phyloP scores from a whole-genome alignment of 1,140 invertebrate genomes.

The Ips typographus region DNA sequence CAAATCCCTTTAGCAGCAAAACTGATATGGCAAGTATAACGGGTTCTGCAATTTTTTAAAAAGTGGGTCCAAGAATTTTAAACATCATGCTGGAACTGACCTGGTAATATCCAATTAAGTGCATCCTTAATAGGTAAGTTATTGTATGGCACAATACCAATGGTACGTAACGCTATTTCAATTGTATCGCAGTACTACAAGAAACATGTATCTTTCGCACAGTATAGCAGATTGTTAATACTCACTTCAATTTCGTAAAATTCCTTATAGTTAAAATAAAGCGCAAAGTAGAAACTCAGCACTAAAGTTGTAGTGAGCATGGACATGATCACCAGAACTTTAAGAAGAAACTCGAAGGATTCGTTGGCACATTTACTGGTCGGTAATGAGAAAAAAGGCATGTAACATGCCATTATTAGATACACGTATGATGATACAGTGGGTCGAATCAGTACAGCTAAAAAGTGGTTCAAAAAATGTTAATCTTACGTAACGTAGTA shows the following conservation, averaged over 20 bases:
- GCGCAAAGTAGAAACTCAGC: slow-evolving; percentile 7
- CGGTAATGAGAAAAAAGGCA: slow-evolving; percentile 24
- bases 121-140: not conserved
- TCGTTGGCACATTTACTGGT: not conserved
- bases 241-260: not conserved
- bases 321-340: not conserved
- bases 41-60: not conserved
- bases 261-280: not conserved
- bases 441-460: slow-evolving; percentile 12
- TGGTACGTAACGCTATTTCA: slow-evolving; percentile 1
- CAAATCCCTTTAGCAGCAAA: not conserved
- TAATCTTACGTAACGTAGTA: too few relatives aligned
- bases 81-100: not conserved
- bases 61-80: not conserved
- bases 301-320: not conserved
- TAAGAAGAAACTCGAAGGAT: slow-evolving; percentile 11
- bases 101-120: slow-evolving; percentile 6
- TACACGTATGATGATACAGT: slow-evolving; percentile 19
- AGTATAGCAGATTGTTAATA: not conserved
- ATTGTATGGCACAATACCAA: not conserved
- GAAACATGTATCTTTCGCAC: not conserved
- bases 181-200: slow-evolving; percentile 1
- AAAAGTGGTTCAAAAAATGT: slow-evolving; percentile 2
- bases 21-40: not conserved
- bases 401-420: slow-evolving; percentile 18